These are phyloP conservation scores for Eulemur macaco DNA, from an alignment of 2,113 vertebrate species.

Conservation along the genomic window DNA sequence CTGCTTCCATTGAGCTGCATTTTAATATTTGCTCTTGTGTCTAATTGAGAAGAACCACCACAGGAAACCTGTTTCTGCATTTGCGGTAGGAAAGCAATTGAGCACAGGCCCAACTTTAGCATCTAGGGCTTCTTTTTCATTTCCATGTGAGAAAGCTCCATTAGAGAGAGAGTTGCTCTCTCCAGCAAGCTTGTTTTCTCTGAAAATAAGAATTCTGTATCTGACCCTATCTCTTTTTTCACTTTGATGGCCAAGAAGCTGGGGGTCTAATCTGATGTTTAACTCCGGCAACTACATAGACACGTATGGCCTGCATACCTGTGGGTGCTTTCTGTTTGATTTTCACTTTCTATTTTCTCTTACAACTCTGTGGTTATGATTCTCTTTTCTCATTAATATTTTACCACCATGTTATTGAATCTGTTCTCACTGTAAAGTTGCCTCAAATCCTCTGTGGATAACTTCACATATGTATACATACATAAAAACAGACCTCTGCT, in stretches of 20 bases:
- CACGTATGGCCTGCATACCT: background rate
- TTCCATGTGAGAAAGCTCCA: background rate
- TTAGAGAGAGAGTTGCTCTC: background rate
- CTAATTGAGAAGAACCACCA: background rate
- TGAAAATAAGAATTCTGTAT: background rate
- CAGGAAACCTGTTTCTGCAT: background rate
- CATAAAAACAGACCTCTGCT: background rate
- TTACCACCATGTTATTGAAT: conserved; percentile 28
- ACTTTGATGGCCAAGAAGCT: background rate
- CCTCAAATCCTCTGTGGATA: background rate
- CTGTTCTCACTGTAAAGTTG: background rate
- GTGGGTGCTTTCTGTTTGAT: background rate
- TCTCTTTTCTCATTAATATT: conserved; percentile 50
- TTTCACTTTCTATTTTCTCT: conserved; percentile 2
- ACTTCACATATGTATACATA: background rate
- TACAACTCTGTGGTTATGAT: background rate
- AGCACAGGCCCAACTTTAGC: background rate
- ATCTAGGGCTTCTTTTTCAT: background rate
- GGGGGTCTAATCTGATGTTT: background rate
- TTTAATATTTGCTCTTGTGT: background rate
- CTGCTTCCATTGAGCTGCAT: background rate
- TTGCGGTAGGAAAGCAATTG: background rate
- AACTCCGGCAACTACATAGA: background rate
- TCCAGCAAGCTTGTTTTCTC: background rate
- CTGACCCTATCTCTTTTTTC: background rate